phyloP scores from a whole-genome alignment of 2,888 invertebrate species.

The Cryptocheilus praepositus region DNA sequence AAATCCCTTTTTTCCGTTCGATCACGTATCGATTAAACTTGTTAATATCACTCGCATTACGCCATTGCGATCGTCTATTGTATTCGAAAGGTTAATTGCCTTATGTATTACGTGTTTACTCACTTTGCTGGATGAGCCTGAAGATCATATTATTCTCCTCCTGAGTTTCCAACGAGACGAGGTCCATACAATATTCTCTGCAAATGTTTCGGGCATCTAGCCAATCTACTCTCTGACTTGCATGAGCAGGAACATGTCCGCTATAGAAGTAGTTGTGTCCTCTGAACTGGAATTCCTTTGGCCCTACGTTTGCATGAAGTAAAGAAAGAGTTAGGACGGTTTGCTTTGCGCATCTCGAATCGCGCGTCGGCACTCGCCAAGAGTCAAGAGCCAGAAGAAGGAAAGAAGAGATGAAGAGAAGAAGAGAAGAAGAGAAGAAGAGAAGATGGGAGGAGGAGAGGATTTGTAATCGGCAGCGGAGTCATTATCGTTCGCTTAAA shows the following conservation, averaged over 20 bases:
- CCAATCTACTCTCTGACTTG: conserved; percentile 91
- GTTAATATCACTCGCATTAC: background rate
- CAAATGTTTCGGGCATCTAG: conserved; percentile 93
- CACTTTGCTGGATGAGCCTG: conserved; percentile 90
- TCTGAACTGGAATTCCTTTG: conserved; percentile 91
- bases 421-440: too few relatives aligned
- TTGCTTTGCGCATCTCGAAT: too few relatives aligned
- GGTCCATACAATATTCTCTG: conserved; percentile 95
- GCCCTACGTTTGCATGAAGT: too few relatives aligned
- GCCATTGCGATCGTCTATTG: background rate
- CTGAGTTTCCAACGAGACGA: conserved; percentile 91
- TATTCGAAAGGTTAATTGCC: background rate
- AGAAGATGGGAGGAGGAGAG: conserved; percentile 15
- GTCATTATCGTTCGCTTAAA: conserved; percentile 63
- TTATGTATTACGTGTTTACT: conserved; percentile 65
- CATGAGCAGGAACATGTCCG: conserved; percentile 86
- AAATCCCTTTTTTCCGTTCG: too few relatives aligned
- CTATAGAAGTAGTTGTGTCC: conserved; percentile 93
- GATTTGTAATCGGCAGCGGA: conserved; percentile 54
- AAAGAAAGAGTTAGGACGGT: too few relatives aligned
- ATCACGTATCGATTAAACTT: background rate
- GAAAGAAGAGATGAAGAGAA: too few relatives aligned
- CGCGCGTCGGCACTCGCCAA: too few relatives aligned
- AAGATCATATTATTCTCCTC: conserved; percentile 93
- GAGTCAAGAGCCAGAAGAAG: too few relatives aligned